Percentiles rank a stretch among this genome's conserved stretches.
Evolutionary conservation across 2,888 invertebrate species (phyloP).

Genomic region (Scaptomyza reducta): DNA sequence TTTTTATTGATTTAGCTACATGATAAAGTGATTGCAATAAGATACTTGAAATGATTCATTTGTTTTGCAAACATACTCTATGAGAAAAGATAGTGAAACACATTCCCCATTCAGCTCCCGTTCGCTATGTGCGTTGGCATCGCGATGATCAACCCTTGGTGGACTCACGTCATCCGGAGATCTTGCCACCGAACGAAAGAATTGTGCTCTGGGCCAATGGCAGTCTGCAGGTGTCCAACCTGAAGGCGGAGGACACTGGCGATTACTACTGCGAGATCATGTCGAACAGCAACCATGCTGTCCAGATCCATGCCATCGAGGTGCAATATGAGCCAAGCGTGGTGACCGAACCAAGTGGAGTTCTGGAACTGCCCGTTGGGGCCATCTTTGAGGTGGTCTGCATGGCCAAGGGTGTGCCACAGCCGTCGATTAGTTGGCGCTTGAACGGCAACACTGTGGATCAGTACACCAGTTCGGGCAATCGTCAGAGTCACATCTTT

Average conservation of each 20-base stretch:
- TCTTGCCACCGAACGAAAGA: slow-evolving; percentile 85
- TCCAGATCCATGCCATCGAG: slow-evolving; percentile 90
- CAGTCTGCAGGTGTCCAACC: slow-evolving; percentile 87
- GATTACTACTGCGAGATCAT: slow-evolving; percentile 86
- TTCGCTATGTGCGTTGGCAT: slow-evolving; percentile 89
- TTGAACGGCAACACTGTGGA: slow-evolving; percentile 74
- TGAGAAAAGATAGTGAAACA: background rate
- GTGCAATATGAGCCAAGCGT: slow-evolving; percentile 91
- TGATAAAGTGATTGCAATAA: background rate
- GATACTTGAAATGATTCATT: background rate
- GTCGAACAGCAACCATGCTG: slow-evolving; percentile 70
- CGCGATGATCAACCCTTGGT: slow-evolving; percentile 88
- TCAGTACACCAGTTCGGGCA: slow-evolving; percentile 74
- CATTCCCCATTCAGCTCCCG: slow-evolving; percentile 84
- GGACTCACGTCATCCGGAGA: slow-evolving; percentile 86
- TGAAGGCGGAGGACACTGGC: slow-evolving; percentile 85
- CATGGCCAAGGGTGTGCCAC: slow-evolving; percentile 89
- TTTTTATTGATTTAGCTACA: background rate
- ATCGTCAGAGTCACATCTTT: slow-evolving; percentile 79
- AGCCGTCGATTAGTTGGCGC: slow-evolving; percentile 90
- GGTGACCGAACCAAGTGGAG: slow-evolving; percentile 88
- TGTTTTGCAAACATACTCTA: background rate
- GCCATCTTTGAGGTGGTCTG: slow-evolving; percentile 91
- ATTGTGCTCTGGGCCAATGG: slow-evolving; percentile 89
- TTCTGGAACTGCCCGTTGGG: slow-evolving; percentile 89